Evolutionary conservation across 2,888 invertebrate genomes (phyloP), one percentile per base, ranked within the genome.

Genomic region (Hermaeophaga mercurialis): DNA sequence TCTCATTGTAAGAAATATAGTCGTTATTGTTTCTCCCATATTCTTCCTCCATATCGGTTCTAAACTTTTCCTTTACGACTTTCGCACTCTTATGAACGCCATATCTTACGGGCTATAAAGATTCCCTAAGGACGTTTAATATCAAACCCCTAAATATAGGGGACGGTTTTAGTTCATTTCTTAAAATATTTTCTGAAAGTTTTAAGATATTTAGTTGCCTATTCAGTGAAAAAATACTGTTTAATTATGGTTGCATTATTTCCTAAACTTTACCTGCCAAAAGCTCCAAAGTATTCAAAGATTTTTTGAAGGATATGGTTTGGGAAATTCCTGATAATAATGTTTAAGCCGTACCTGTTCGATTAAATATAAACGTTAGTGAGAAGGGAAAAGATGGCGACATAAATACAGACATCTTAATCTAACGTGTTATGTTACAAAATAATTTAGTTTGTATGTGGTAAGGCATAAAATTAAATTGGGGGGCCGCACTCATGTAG

Each of bases 81-180:
- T 28, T 38, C 49, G 38, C 49, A 49, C 55, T 55, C 44, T 49
- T 55, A 49, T 55, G 43, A 55, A 55, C 49, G 49, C 38, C 44
- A 57, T 53, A 44, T 57, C 48, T 48, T 57, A 33, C 15, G 44
- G 28, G 43, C 36, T 47, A 48, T 33, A 50, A 19, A 12, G 49
- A 49, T 28, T 31, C 49, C 45, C 45, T 31, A 28, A 49, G 44
- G 31, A 34, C 45, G 31, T 58, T 38, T 54, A 58, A 36, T 54
- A 54, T 53, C 28, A 36, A 54, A 49, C 38, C 45, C n/a, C n/a
- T n/a, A n/a, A n/a, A n/a, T n/a, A n/a, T n/a, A n/a, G n/a, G n/a
- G n/a, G n/a, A n/a, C n/a, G n/a, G n/a, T n/a, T n/a, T n/a, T n/a
- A n/a, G n/a, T n/a, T n/a, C n/a, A n/a, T n/a, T n/a, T n/a, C n/a